Base-by-base conservation (phyloP, 2,888 invertebrate species). In the Dendrolimus pini region DNA sequence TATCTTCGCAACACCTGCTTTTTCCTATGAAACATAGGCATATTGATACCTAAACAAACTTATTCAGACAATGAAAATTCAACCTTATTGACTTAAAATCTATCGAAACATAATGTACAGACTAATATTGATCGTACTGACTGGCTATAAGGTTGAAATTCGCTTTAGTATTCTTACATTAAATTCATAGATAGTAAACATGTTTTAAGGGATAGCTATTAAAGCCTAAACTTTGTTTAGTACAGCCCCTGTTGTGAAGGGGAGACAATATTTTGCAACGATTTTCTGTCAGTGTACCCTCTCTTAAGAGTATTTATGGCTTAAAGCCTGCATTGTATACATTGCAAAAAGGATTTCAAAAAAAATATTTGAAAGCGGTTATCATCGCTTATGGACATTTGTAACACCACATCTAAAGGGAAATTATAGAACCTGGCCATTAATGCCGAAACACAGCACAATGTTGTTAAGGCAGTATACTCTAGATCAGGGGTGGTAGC, bases 1-100 rank as follows among this genome's bases (percentile, higher is more conserved):
- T 77, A 77, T 76, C 72, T 69, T 54, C 63, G 58, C 70, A 71
- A 72, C 81, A 82, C 81, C 80, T 81, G 75, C 68, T 65, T 64
- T 30, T 30, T 30, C 30, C 30, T 55, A 58, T 57, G 59, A 56
- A 57, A 60, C 57, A 59, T 55, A 62, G 65, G 63, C 62, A 54
- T 55, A 8, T 47, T 9, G 9, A 47, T 30, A 30, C 30, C 30
- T 9, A 47, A 47, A 47, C 12, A 47, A 47, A 47, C 47, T 12
- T 10, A 10, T 47, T 47, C 12, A 30, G 30, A 30, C 9, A 47
- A 47, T 47, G 9, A 12, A 47, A 8, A 10, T 47, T 47, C 9
- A 47, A 47, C 47, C 12, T 47, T 47, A 47, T 47, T 10, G 47
- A 47, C 47, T 10, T 47, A 47, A 47, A 47, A 10, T 9, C 3